Conservation (phyloP, 1,140 invertebrate genomes). For the Hydropsyche tenuis region DNA sequence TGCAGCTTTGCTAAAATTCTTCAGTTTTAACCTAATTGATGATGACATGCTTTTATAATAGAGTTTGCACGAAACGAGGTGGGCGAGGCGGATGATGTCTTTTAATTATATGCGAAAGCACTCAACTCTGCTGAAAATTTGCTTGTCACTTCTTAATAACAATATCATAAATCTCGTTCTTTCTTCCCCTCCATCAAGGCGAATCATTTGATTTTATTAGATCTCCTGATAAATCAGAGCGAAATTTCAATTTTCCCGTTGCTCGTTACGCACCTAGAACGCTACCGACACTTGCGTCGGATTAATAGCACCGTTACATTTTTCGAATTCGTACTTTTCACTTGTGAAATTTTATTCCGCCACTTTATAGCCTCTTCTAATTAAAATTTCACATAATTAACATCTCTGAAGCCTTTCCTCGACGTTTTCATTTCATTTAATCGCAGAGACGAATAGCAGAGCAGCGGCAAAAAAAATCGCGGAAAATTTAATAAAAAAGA, state of each 20-base stretch:
- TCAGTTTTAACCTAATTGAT: slow-evolving; percentile 30
- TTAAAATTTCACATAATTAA: not conserved
- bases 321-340: too few relatives aligned
- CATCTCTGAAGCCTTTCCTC: not conserved
- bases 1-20: slow-evolving; percentile 21
- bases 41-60: slow-evolving; percentile 33
- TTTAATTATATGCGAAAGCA: slow-evolving; percentile 37
- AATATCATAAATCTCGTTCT: slow-evolving; percentile 32
- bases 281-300: too few relatives aligned
- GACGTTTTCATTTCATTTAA: slow-evolving; percentile 1
- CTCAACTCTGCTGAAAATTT: slow-evolving; percentile 27
- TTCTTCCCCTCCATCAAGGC: not conserved
- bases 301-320: too few relatives aligned
- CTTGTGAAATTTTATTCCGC: too few relatives aligned
- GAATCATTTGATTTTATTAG: too few relatives aligned
- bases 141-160: slow-evolving; percentile 30
- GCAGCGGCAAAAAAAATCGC: not conserved
- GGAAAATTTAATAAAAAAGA: slow-evolving; percentile 25
- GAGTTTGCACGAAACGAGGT: slow-evolving; percentile 14
- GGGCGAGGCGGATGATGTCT: slow-evolving; percentile 25
- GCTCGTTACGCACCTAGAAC: too few relatives aligned
- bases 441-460: not conserved
- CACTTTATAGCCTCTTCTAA: not conserved
- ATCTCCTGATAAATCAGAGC: too few relatives aligned
- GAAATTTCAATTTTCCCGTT: too few relatives aligned